Conservation (phyloP, 2,888 invertebrate genomes). For the Entomobrya multifasciata region DNA sequence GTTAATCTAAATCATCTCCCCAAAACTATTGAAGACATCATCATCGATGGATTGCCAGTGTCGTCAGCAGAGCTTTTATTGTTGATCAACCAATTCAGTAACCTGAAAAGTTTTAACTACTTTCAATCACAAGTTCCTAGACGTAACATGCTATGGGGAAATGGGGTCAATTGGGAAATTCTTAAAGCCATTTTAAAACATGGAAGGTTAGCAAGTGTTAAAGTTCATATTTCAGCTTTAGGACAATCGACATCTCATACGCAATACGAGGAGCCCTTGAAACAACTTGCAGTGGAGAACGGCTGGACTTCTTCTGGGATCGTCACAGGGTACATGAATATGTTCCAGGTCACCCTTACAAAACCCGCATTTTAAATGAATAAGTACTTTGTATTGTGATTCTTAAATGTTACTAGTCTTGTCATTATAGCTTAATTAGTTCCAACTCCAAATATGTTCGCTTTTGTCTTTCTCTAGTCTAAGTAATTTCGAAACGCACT, state of each 20-base stretch:
- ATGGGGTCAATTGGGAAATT: slow-evolving; percentile 58
- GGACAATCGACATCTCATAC: slow-evolving; percentile 6
- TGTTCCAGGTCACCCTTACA: slow-evolving; percentile 51
- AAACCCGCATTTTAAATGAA: slow-evolving; percentile 11
- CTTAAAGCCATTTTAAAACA: slow-evolving; percentile 44
- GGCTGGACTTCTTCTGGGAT: slow-evolving; percentile 41
- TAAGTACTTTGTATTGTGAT: background rate
- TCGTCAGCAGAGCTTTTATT: slow-evolving; percentile 35
- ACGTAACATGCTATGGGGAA: slow-evolving; percentile 55
- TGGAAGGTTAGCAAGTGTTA: background rate
- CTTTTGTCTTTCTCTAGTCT: too few relatives aligned
- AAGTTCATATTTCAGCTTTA: slow-evolving; percentile 29
- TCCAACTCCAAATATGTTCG: too few relatives aligned
- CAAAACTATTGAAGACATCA: slow-evolving; percentile 16
- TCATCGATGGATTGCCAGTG: slow-evolving; percentile 54
- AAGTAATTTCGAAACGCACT: too few relatives aligned
- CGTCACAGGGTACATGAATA: slow-evolving; percentile 44
- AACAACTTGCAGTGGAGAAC: background rate
- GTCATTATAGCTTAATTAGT: too few relatives aligned
- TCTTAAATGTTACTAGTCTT: too few relatives aligned
- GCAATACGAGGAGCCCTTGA: slow-evolving; percentile 9
- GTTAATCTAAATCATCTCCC: slow-evolving; percentile 65
- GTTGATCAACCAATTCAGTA: background rate
- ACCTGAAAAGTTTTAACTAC: slow-evolving; percentile 49
- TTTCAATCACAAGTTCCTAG: slow-evolving; percentile 61